Conservation (phyloP, 2,113 vertebrate genomes). For the Lampris incognitus region DNA sequence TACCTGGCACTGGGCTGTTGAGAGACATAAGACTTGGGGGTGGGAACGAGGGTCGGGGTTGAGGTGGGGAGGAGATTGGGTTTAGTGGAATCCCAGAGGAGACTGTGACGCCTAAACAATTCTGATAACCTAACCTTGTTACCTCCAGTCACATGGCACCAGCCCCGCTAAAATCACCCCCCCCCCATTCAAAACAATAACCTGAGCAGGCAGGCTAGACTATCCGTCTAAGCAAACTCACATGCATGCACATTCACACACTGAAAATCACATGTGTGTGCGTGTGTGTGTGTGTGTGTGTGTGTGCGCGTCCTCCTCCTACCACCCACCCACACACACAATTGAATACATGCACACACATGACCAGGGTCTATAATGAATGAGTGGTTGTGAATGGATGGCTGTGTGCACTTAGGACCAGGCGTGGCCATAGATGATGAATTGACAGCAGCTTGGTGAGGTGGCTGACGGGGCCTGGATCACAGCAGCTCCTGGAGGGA, state of each 20-base stretch:
- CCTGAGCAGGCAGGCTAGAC: slow-evolving; percentile 64
- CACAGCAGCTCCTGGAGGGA: slow-evolving; percentile 14
- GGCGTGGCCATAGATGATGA: slow-evolving; percentile 68
- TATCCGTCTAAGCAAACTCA: slow-evolving; percentile 60
- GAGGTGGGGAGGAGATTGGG: slow-evolving; percentile 40
- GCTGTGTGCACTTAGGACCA: slow-evolving; percentile 73
- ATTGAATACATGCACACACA: slow-evolving; percentile 23
- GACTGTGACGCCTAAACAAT: slow-evolving; percentile 79
- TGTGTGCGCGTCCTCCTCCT: no score
- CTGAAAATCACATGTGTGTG: slow-evolving; percentile 40
- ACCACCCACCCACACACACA: not conserved
- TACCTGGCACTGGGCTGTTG: slow-evolving; percentile 34
- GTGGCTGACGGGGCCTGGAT: slow-evolving; percentile 49
- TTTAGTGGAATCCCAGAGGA: slow-evolving; percentile 66
- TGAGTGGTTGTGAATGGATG: slow-evolving; percentile 77
- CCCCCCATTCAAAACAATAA: slow-evolving; percentile 71
- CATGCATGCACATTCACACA: slow-evolving; percentile 53
- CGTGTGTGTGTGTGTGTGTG: no score
- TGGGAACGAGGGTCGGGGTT: slow-evolving; percentile 45
- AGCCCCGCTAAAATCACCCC: slow-evolving; percentile 41
- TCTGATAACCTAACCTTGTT: slow-evolving; percentile 80
- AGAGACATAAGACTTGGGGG: slow-evolving; percentile 56
- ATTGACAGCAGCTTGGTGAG: slow-evolving; percentile 67
- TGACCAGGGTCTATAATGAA: slow-evolving; percentile 62
- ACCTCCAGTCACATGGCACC: slow-evolving; percentile 66